Evolutionary conservation across 2,797 vertebrate species (phyloP).

Genomic region (Percopsis omiscomaycus): DNA sequence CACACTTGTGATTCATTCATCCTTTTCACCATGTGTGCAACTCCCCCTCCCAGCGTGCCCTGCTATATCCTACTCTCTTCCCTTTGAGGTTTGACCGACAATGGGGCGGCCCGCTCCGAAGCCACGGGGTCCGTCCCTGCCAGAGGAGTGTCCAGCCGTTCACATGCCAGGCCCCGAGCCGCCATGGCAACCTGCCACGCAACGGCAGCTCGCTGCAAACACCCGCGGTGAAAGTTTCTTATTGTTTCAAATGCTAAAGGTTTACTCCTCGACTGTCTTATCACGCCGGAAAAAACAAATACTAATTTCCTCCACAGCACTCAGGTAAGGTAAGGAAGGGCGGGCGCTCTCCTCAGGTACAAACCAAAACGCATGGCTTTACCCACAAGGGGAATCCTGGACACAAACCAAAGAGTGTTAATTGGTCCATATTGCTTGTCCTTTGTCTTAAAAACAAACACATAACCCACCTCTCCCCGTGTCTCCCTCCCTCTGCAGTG

Average conservation of each 20-base stretch:
- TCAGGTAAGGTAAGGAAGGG: no score
- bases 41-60: constrained; percentile 23
- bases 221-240: constrained; percentile 6
- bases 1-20: constrained; percentile 42
- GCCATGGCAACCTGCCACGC: constrained; percentile 71
- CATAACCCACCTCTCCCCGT: constrained; percentile 17
- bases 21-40: constrained; percentile 47
- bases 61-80: constrained; percentile 41
- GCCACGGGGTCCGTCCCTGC: constrained; percentile 72
- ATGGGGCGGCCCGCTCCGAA: constrained; percentile 78
- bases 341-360: no score
- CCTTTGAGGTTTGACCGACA: constrained; percentile 84
- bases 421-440: no score
- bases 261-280: not conserved
- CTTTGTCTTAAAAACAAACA: no score
- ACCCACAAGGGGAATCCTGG: no score
- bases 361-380: no score
- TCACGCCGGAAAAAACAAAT: no score
- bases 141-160: constrained; percentile 83
- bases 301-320: no score
- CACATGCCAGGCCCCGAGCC: constrained; percentile 77
- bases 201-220: constrained; percentile 24
- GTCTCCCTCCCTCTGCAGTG: constrained; percentile 39
- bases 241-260: not conserved
- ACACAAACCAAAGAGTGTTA: no score